Evolutionary conservation across 2,113 vertebrate species (phyloP).

Genomic region (Sebastes fasciatus): DNA sequence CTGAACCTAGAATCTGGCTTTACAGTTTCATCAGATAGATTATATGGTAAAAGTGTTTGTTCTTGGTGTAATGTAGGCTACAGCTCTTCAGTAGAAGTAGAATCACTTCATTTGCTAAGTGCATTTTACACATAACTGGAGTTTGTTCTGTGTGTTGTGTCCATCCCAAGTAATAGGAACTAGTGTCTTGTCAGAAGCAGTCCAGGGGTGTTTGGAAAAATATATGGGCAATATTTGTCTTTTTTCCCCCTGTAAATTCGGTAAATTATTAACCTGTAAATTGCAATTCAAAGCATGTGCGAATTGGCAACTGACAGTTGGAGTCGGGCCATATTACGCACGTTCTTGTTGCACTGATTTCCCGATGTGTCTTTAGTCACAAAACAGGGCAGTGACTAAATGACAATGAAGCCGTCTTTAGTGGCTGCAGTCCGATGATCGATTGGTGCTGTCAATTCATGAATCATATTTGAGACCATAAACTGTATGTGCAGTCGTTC

Average conservation of each 20-base stretch:
- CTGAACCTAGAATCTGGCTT: slow-evolving; percentile 33
- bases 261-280: neutral
- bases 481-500: neutral
- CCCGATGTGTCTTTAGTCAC: too few relatives aligned
- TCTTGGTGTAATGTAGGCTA: neutral
- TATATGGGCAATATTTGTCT: too few relatives aligned
- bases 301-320: too few relatives aligned
- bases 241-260: neutral
- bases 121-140: neutral
- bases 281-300: neutral
- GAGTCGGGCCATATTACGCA: too few relatives aligned
- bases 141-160: slow-evolving; percentile 7
- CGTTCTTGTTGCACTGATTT: neutral
- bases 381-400: too few relatives aligned
- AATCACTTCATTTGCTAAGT: neutral
- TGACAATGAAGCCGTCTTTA: neutral
- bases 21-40: slow-evolving; percentile 11
- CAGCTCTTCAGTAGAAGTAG: neutral
- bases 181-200: neutral
- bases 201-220: neutral
- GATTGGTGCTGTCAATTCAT: neutral
- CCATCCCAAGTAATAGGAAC: neutral
- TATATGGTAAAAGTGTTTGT: slow-evolving; percentile 4
- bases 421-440: neutral
- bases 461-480: neutral